phyloP scores from a whole-genome alignment of 1,140 invertebrate genomes.

The Anthonomus grandis region DNA sequence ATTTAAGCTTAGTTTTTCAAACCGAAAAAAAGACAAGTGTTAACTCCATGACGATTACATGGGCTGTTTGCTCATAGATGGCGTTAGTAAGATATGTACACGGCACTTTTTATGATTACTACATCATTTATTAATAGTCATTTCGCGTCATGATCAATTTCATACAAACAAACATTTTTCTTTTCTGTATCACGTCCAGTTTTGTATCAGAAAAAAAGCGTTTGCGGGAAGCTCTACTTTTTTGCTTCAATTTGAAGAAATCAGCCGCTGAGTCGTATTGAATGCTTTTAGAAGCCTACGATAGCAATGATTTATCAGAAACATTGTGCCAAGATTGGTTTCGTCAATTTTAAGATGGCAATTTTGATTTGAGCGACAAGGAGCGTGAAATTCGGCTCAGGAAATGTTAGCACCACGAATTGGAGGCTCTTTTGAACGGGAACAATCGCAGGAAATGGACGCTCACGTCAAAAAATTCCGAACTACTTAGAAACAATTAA shows the following conservation, averaged over 20 bases:
- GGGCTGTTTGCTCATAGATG: no score
- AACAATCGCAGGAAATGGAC: neutral
- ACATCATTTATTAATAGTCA: neutral
- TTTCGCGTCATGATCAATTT: neutral
- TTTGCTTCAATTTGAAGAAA: conserved; percentile 1
- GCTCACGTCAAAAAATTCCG: no score
- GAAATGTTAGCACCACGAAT: conserved; percentile 30
- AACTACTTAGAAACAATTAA: no score
- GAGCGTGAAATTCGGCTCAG: conserved; percentile 29
- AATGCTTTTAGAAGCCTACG: conserved; percentile 9
- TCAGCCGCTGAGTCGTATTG: neutral
- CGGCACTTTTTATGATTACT: neutral
- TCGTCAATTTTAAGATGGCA: conserved; percentile 16
- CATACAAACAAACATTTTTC: no score
- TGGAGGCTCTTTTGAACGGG: conserved; percentile 25
- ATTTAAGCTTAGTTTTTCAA: no score
- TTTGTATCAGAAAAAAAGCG: neutral
- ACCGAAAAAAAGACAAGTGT: no score
- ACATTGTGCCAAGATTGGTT: conserved; percentile 10
- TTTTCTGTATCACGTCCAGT: neutral
- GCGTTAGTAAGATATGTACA: no score
- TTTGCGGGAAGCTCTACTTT: neutral
- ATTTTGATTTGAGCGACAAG: conserved; percentile 26
- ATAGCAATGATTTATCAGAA: conserved; percentile 8
- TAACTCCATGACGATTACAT: no score